Evolutionary conservation across 2,797 vertebrate genomes (phyloP).

Genomic region (Notamacropus eugenii): DNA sequence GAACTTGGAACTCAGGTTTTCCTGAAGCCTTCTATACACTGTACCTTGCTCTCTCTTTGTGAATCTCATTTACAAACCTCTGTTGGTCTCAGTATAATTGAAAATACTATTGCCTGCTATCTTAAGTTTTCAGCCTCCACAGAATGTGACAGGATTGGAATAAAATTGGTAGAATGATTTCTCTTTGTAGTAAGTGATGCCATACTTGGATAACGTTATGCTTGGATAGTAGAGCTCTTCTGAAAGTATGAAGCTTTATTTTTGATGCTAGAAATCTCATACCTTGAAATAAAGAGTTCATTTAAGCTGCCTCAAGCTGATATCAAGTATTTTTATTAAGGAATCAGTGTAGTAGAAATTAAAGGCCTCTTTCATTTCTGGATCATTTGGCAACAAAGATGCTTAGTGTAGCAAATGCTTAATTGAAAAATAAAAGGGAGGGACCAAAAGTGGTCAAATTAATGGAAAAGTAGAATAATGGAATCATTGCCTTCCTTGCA

Average conservation of each 20-base stretch:
- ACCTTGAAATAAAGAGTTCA: conserved; percentile 47
- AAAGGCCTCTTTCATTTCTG: conserved; percentile 38
- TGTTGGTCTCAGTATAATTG: conserved; percentile 23
- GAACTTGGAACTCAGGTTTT: not conserved
- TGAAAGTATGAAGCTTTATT: not conserved
- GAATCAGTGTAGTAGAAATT: not conserved
- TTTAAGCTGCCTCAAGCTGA: not conserved
- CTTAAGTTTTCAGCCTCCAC: conserved; percentile 45
- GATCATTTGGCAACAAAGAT: conserved; percentile 22
- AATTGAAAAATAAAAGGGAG: not conserved
- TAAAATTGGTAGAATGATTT: not conserved
- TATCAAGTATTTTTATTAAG: conserved; percentile 13
- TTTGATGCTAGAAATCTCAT: conserved; percentile 32
- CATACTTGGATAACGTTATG: not conserved
- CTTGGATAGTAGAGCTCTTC: not conserved
- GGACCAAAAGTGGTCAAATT: conserved; percentile 24
- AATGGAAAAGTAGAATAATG: conserved; percentile 6
- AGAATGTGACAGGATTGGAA: not conserved
- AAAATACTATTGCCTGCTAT: not conserved
- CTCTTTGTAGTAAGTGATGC: not conserved
- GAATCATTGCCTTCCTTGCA: conserved; percentile 38
- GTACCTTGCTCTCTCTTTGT: not conserved
- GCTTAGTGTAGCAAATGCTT: conserved; percentile 1
- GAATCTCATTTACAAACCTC: not conserved
- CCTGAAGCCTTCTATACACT: not conserved